Evolutionary conservation across 2,888 invertebrate species (phyloP).

Genomic region (Linyphia triangularis): DNA sequence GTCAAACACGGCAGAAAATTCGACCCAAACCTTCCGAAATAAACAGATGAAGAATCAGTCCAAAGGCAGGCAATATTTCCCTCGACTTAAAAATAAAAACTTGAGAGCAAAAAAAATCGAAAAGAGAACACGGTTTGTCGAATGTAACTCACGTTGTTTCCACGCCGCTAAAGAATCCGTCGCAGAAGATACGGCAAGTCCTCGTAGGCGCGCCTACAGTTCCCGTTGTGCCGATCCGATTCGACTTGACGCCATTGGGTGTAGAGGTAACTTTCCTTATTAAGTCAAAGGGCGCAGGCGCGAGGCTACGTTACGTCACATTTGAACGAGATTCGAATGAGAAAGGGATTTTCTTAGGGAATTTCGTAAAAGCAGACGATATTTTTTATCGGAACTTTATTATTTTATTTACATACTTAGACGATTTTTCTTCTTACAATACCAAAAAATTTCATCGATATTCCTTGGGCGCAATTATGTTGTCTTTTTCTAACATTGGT

Average conservation of each 20-base stretch:
- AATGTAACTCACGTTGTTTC: conserved; percentile 50
- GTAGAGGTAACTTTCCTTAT: conserved; percentile 75
- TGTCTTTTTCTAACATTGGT: too few species aligned
- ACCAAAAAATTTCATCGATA: too few species aligned
- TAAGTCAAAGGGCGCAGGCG: conserved; percentile 75
- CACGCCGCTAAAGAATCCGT: conserved; percentile 31
- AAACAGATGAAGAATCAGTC: background rate
- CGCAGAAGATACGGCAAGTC: conserved; percentile 26
- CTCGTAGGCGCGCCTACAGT: conserved; percentile 73
- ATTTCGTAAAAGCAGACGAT: conserved; percentile 1
- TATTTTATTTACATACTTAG: too few species aligned
- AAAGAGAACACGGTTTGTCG: background rate
- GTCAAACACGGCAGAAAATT: background rate
- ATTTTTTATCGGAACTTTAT: background rate
- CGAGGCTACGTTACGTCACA: conserved; percentile 60
- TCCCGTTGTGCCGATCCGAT: conserved; percentile 40
- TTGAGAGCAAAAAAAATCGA: background rate
- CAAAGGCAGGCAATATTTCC: background rate
- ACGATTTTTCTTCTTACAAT: too few species aligned
- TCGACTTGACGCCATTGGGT: conserved; percentile 74
- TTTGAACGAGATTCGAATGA: conserved; percentile 35
- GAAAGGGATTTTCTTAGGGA: conserved; percentile 52
- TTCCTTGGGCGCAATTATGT: too few species aligned
- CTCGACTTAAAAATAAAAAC: background rate
- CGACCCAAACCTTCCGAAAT: background rate